Evolutionary conservation across 1,140 invertebrate species (phyloP).

Genomic region (Drosophila persimilis): DNA sequence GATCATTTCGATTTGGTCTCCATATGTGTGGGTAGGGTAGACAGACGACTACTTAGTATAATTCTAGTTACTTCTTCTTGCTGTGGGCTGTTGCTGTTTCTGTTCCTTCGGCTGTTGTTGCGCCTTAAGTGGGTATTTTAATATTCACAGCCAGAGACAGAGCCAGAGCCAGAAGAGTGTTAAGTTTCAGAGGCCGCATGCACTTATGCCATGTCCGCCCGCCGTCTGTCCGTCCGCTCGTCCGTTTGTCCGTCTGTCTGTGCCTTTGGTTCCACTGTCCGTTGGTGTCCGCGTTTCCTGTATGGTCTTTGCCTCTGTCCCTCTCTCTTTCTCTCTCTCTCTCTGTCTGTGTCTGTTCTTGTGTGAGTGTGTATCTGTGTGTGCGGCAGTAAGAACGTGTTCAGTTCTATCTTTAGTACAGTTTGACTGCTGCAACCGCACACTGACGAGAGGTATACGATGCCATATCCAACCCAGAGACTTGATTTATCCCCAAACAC

Average conservation of each 20-base stretch:
- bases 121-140: slow-evolving; percentile 76
- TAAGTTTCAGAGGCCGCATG: slow-evolving; percentile 74
- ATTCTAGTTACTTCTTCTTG: slow-evolving; percentile 40
- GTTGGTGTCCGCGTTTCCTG: slow-evolving; percentile 67
- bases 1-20: slow-evolving; percentile 3
- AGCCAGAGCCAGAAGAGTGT: slow-evolving; percentile 68
- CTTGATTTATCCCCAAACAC: slow-evolving; percentile 24
- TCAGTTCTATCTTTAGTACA: slow-evolving; percentile 76
- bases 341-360: neutral
- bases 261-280: slow-evolving; percentile 9
- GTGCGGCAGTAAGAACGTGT: slow-evolving; percentile 55
- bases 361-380: slow-evolving; percentile 23
- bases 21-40: slow-evolving; percentile 7
- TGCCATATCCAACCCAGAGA: slow-evolving; percentile 10
- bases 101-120: slow-evolving; percentile 53
- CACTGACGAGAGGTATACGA: slow-evolving; percentile 30
- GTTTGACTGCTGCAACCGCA: slow-evolving; percentile 48
- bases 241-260: slow-evolving; percentile 2
- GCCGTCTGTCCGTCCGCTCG: neutral
- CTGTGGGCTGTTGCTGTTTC: neutral
- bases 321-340: neutral
- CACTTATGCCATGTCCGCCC: slow-evolving; percentile 17
- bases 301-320: slow-evolving; percentile 26
- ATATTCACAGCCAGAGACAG: slow-evolving; percentile 65
- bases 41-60: no score